phyloP scores from a whole-genome alignment of 1,140 invertebrate genomes.

The Rhagoletis zephyria region DNA sequence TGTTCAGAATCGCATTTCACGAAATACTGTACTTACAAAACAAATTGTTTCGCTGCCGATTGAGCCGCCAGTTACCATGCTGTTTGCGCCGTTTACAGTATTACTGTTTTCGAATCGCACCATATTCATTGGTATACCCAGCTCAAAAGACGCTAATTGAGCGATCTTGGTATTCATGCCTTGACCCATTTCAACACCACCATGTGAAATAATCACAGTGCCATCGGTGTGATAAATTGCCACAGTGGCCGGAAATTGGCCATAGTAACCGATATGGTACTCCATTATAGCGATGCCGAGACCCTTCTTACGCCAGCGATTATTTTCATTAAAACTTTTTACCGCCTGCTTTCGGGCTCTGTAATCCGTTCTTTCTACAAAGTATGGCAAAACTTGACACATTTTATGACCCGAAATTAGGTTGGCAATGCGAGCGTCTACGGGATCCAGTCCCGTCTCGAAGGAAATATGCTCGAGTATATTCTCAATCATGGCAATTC shows the following conservation, averaged over 20 bases:
- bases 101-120: slow-evolving; percentile 81
- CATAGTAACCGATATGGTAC: slow-evolving; percentile 75
- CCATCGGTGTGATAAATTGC: slow-evolving; percentile 81
- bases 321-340: slow-evolving; percentile 76
- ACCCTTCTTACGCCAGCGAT: slow-evolving; percentile 81
- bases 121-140: slow-evolving; percentile 82
- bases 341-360: slow-evolving; percentile 74
- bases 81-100: slow-evolving; percentile 80
- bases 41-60: slow-evolving; percentile 81
- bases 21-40: slow-evolving; percentile 74
- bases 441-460: slow-evolving; percentile 79
- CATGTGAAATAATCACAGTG: slow-evolving; percentile 79
- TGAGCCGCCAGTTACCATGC: slow-evolving; percentile 80
- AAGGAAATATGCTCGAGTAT: slow-evolving; percentile 88
- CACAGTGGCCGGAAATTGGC: slow-evolving; percentile 76
- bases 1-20: background rate
- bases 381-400: slow-evolving; percentile 68
- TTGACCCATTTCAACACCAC: slow-evolving; percentile 83
- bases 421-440: slow-evolving; percentile 80
- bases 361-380: slow-evolving; percentile 74
- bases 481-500: slow-evolving; percentile 80
- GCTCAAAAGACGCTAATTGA: slow-evolving; percentile 83
- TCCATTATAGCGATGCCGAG: slow-evolving; percentile 77
- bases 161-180: slow-evolving; percentile 79
- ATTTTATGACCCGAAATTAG: slow-evolving; percentile 74